phyloP scores from a whole-genome alignment of 1,140 invertebrate species.

The Apis florea region DNA sequence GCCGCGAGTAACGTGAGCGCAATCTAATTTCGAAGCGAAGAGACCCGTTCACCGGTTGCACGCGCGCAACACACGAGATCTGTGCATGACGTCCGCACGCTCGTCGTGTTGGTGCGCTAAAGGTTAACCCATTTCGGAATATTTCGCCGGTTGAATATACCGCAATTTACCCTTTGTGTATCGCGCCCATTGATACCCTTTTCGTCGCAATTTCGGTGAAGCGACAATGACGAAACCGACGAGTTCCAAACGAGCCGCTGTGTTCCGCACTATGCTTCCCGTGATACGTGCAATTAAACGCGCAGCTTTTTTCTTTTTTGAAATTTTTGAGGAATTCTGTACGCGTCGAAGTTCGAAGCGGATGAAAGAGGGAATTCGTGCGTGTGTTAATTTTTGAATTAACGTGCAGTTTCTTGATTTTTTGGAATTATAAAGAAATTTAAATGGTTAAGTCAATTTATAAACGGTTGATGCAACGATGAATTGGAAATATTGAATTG shows the following conservation, averaged over 20 bases:
- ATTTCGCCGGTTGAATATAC: slow-evolving; percentile 24
- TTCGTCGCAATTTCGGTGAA: neutral
- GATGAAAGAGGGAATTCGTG: too few relatives aligned
- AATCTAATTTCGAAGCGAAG: slow-evolving; percentile 41
- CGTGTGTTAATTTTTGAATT: too few relatives aligned
- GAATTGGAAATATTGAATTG: too few relatives aligned
- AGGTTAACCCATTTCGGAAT: slow-evolving; percentile 42
- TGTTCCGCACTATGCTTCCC: too few relatives aligned
- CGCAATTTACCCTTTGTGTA: slow-evolving; percentile 6
- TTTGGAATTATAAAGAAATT: too few relatives aligned
- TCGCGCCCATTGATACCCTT: slow-evolving; percentile 7
- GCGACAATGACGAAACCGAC: neutral
- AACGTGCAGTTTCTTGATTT: too few relatives aligned
- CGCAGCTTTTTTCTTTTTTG: too few relatives aligned
- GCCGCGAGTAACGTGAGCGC: slow-evolving; percentile 50
- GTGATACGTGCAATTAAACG: too few relatives aligned
- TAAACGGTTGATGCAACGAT: too few relatives aligned
- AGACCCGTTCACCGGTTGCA: slow-evolving; percentile 28
- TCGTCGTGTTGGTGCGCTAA: neutral
- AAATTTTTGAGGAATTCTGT: too few relatives aligned
- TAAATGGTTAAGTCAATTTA: too few relatives aligned
- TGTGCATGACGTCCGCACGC: neutral
- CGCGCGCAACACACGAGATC: neutral
- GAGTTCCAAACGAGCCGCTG: neutral
- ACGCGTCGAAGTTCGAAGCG: too few relatives aligned